Evolutionary conservation across 2,113 vertebrate species (phyloP).

Genomic region (Apistogramma diplotaenia): DNA sequence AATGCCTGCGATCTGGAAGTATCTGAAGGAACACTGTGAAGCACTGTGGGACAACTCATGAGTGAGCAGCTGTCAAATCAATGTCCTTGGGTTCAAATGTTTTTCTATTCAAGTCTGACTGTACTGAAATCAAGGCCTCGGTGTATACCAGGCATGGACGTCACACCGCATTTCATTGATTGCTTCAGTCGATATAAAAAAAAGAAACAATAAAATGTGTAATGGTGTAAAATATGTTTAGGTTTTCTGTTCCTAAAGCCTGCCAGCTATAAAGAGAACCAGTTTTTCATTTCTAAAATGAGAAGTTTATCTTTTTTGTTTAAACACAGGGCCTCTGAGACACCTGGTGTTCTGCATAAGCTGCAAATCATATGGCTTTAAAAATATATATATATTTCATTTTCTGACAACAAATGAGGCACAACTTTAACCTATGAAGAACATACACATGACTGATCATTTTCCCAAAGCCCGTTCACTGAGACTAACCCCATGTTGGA

Average conservation of each 20-base stretch:
- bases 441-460: not conserved
- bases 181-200: constrained; percentile 10
- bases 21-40: constrained; percentile 27
- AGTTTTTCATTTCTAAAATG: not conserved
- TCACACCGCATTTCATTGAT: constrained; percentile 1
- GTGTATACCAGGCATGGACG: not conserved
- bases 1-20: constrained; percentile 38
- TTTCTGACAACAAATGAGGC: not conserved
- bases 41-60: constrained; percentile 38
- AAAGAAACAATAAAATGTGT: not conserved
- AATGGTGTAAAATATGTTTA: not conserved
- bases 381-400: too few species aligned
- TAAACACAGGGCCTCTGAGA: not conserved
- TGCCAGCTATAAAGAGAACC: not conserved
- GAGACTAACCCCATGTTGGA: not conserved
- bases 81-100: constrained; percentile 24
- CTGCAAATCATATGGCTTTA: too few species aligned
- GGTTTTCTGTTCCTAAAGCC: not conserved
- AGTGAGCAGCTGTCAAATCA: constrained; percentile 39
- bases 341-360: not conserved
- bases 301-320: not conserved
- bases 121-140: constrained; percentile 9
- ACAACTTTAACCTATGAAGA: not conserved
- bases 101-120: constrained; percentile 17
- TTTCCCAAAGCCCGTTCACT: not conserved